Conservation (phyloP, 2,797 vertebrate species). For the Periparus ater region DNA sequence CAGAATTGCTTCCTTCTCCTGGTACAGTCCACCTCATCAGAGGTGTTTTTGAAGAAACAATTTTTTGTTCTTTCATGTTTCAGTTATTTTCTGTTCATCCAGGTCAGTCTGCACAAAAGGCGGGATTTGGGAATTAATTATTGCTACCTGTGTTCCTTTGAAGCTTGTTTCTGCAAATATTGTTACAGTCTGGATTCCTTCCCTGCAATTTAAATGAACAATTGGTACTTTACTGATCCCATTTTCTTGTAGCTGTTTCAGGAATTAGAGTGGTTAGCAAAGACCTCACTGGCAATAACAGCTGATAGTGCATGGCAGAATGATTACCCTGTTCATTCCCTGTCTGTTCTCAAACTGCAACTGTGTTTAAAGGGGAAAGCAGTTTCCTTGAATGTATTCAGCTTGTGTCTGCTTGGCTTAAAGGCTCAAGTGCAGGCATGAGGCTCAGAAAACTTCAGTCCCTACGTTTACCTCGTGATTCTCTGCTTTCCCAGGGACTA, state of each 20-base stretch:
- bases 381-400: neutral
- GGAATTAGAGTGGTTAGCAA: conserved; percentile 27
- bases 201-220: conserved; percentile 55
- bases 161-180: conserved; percentile 52
- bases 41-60: neutral
- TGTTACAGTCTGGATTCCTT: conserved; percentile 31
- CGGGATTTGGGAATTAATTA: conserved; percentile 59
- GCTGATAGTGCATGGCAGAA: neutral
- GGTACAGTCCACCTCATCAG: neutral
- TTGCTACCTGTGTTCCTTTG: conserved; percentile 29
- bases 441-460: neutral
- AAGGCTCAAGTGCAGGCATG: neutral
- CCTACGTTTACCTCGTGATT: fast-evolving
- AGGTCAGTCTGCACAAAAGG: neutral
- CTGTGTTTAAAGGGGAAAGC: neutral
- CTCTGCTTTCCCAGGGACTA: neutral
- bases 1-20: neutral
- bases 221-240: conserved; percentile 20
- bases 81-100: conserved; percentile 11
- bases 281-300: neutral
- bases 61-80: conserved; percentile 14
- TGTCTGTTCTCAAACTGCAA: neutral
- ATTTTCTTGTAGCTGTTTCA: conserved; percentile 35
- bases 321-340: neutral
- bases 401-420: neutral